Evolutionary conservation across 2,113 vertebrate species (phyloP).

Genomic region (Dasypus novemcinctus): DNA sequence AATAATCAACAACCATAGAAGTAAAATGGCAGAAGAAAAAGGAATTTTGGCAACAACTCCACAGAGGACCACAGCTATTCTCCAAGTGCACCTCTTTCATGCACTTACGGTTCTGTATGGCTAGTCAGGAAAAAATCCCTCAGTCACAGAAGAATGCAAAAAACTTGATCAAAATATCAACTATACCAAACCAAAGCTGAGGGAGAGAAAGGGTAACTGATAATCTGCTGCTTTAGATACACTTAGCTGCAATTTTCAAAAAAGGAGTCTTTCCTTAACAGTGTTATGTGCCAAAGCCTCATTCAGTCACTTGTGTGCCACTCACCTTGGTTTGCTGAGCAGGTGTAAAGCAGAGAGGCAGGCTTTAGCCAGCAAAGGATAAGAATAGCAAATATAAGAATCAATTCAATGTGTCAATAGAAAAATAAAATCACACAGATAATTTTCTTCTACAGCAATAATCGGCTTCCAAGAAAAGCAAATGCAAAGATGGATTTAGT

Average conservation of each 20-base stretch:
- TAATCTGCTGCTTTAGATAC: constrained; percentile 61
- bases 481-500: constrained; percentile 55
- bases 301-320: constrained; percentile 79
- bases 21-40: constrained; percentile 91
- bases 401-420: constrained; percentile 78
- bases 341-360: constrained; percentile 84
- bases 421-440: constrained; percentile 77
- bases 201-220: constrained; percentile 32
- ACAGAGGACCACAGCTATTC: constrained; percentile 85
- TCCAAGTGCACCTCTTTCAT: constrained; percentile 85
- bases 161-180: constrained; percentile 82
- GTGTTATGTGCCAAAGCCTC: constrained; percentile 68
- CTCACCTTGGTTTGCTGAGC: constrained; percentile 87
- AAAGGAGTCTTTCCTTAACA: constrained; percentile 60
- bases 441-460: constrained; percentile 74
- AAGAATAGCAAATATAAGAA: constrained; percentile 86
- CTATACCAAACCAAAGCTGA: constrained; percentile 70
- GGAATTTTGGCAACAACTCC: constrained; percentile 90
- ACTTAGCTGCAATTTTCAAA: constrained; percentile 63
- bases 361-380: constrained; percentile 88
- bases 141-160: constrained; percentile 81
- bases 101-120: constrained; percentile 90
- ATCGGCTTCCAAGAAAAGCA: constrained; percentile 70
- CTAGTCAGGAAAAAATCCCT: constrained; percentile 86
- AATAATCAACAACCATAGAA: constrained; percentile 98